Conservation (phyloP, 2,888 invertebrate genomes). For the Tinea semifulvella region DNA sequence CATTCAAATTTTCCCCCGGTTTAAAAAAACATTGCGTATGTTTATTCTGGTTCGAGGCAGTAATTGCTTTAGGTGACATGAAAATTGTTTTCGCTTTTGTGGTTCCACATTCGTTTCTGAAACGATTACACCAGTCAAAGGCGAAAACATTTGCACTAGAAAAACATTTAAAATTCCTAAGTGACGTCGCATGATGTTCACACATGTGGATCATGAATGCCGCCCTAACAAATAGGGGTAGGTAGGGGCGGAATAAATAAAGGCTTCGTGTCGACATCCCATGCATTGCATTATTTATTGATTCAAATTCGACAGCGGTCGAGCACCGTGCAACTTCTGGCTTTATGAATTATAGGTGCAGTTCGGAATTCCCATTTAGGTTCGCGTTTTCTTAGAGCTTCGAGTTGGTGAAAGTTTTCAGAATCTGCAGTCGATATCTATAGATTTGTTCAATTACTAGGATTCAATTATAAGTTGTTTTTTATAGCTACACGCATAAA, state of each 20-base stretch:
- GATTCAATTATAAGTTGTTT: too few species aligned
- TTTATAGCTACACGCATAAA: too few species aligned
- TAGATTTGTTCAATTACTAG: too few species aligned
- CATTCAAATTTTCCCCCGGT: too few species aligned
- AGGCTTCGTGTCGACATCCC: not conserved
- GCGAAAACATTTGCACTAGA: not conserved
- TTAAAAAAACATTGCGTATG: too few species aligned
- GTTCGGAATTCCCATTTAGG: slow-evolving; percentile 2
- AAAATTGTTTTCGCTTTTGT: too few species aligned
- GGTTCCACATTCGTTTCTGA: too few species aligned
- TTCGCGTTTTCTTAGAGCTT: not conserved
- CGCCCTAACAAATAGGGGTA: slow-evolving; percentile 6
- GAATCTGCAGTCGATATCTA: too few species aligned
- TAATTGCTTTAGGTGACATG: too few species aligned
- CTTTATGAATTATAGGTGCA: slow-evolving; percentile 8
- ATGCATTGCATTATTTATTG: slow-evolving; percentile 11
- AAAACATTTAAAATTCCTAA: not conserved
- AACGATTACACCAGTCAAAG: too few species aligned
- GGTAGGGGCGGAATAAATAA: slow-evolving; percentile 8
- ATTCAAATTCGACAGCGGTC: slow-evolving; percentile 9
- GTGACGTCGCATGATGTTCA: slow-evolving; percentile 2
- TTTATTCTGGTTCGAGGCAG: too few species aligned
- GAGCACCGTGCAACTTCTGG: not conserved
- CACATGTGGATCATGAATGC: not conserved
- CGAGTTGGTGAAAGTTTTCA: too few species aligned